Conservation (phyloP, 2,113 vertebrate genomes). For the Centrocercus urophasianus region DNA sequence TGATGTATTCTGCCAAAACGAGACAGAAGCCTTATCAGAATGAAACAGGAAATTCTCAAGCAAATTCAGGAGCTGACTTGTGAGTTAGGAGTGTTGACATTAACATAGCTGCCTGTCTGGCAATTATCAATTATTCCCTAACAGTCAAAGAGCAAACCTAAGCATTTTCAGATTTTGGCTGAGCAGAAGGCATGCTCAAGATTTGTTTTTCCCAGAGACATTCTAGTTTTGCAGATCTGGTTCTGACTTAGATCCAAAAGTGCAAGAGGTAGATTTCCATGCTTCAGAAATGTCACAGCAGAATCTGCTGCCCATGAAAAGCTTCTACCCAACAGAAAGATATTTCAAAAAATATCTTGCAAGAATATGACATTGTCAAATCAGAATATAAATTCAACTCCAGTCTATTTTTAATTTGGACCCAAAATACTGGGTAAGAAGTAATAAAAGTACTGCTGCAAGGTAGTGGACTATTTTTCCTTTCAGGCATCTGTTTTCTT, state of each 20-base stretch:
- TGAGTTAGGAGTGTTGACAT: conserved; percentile 57
- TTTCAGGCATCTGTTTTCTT: background rate
- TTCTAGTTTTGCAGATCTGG: background rate
- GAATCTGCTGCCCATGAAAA: background rate
- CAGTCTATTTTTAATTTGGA: background rate
- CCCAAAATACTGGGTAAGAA: background rate
- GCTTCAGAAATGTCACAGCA: background rate
- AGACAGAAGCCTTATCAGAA: conserved; percentile 52
- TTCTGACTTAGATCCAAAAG: background rate
- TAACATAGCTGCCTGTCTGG: conserved; percentile 44
- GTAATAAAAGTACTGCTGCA: background rate
- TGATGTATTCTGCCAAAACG: conserved; percentile 4
- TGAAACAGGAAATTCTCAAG: conserved; percentile 58
- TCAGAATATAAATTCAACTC: background rate
- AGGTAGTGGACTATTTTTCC: background rate
- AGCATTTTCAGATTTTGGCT: background rate
- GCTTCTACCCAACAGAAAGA: background rate
- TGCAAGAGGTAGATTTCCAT: background rate
- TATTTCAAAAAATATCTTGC: background rate
- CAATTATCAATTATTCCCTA: conserved; percentile 7
- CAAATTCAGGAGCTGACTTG: conserved; percentile 51
- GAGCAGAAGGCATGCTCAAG: background rate
- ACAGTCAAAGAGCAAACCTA: background rate
- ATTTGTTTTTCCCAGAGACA: background rate
- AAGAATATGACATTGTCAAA: background rate